These are phyloP conservation scores for Salarias fasciatus DNA, from an alignment of 2,797 vertebrate species.

Conservation along the genomic window DNA sequence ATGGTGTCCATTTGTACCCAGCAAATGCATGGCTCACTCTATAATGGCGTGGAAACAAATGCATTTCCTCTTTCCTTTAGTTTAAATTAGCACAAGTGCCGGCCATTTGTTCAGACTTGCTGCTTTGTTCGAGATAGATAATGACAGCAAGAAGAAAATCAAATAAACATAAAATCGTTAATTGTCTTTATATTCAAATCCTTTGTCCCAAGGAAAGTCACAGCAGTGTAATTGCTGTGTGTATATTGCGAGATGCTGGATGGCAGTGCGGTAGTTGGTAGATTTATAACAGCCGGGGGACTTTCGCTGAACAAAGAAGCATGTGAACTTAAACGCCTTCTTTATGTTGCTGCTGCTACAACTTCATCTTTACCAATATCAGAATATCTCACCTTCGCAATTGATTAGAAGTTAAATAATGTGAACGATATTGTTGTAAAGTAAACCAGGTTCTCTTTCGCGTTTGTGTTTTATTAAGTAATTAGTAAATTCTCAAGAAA, in stretches of 20 bases:
- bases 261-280: conserved; percentile 38
- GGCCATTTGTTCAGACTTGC: conserved; percentile 68
- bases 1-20: conserved; percentile 75
- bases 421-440: too few species aligned
- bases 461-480: too few species aligned
- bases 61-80: conserved; percentile 71
- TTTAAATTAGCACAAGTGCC: conserved; percentile 72
- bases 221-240: conserved; percentile 65
- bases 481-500: too few species aligned
- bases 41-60: conserved; percentile 79
- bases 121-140: conserved; percentile 66
- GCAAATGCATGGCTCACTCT: conserved; percentile 74
- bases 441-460: too few species aligned
- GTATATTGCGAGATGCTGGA: conserved; percentile 52
- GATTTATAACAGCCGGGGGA: conserved; percentile 63
- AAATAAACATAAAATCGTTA: conserved; percentile 78
- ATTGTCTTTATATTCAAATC: conserved; percentile 81
- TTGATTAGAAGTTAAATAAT: conserved; percentile 1
- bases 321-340: conserved; percentile 46
- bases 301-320: conserved; percentile 51
- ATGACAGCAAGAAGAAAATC: conserved; percentile 71
- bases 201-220: conserved; percentile 62
- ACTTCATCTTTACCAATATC: conserved; percentile 7
- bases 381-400: conserved; percentile 2
- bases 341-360: conserved; percentile 43